Evolutionary conservation across 2,888 invertebrate genomes (phyloP).

Genomic region (Petrolisthes manimaculis): DNA sequence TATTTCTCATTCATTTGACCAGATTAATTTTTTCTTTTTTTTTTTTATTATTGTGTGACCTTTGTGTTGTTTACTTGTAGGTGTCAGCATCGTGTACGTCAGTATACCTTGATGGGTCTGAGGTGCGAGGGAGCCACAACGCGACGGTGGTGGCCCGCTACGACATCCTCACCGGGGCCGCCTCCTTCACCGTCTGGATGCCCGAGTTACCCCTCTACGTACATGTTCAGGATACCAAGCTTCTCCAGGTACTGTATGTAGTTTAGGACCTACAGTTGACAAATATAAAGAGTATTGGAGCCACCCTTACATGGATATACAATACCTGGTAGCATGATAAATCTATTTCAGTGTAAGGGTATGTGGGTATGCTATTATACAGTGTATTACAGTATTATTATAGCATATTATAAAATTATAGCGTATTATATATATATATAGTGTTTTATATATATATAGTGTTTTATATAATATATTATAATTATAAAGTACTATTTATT

Average conservation of each 20-base stretch:
- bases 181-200: slow-evolving; percentile 92
- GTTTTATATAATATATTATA: too few species aligned
- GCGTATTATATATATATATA: too few species aligned
- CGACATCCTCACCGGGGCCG: slow-evolving; percentile 85
- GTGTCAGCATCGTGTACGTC: slow-evolving; percentile 96
- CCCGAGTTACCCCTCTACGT: slow-evolving; percentile 94
- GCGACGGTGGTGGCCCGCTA: slow-evolving; percentile 92
- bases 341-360: too few species aligned
- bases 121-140: slow-evolving; percentile 92
- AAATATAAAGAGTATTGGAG: too few species aligned
- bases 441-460: too few species aligned
- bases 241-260: slow-evolving; percentile 80
- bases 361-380: too few species aligned
- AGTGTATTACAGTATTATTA: too few species aligned
- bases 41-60: not conserved
- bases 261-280: too few species aligned
- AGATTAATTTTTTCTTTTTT: not conserved
- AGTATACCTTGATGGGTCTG: slow-evolving; percentile 95
- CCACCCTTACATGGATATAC: too few species aligned
- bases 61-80: slow-evolving; percentile 73
- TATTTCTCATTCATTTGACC: not conserved
- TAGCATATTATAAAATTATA: too few species aligned
- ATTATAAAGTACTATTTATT: too few species aligned
- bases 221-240: slow-evolving; percentile 86
- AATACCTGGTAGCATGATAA: too few species aligned